Evolutionary conservation across 2,888 invertebrate genomes (phyloP), one percentile per base, ranked within the genome.

Genomic region (Luperina testacea): DNA sequence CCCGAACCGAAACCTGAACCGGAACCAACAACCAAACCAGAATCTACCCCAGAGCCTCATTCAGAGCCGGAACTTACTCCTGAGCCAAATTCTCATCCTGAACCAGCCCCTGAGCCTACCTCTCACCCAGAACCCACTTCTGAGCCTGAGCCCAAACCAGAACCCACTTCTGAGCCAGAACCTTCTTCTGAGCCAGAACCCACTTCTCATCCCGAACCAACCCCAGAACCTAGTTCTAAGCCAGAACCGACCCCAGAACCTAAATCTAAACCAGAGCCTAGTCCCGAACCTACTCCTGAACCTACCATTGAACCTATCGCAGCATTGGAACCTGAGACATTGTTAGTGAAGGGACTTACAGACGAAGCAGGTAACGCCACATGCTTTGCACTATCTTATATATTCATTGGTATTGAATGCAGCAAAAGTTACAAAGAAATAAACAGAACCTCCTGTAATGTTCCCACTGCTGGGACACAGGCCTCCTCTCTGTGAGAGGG

Each of bases 321-420:
- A 38, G 91, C 94, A 85, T 95, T 95, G 73, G 95, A 97, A 85
- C 96, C 97, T 2, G 96, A 95, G 93, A 94, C 91, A 91, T 95
- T 97, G 92, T 94, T 96, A 93, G 97, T 97, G 92, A 97, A 96
- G 92, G 97, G 97, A 94, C 95, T 97, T 88, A 94, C 88, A 90
- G 96, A 96, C 91, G 95, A 96, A 88, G 92, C 95, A 96, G 97
- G 97, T 97, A 96, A 96, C 90, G 95, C 95, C 94, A 90, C 83
- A 82, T 75, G 95, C 95, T 95, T 96, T 85, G 95, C 95, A 93
- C 92, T 86, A 72, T 77, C 63, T 59, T 78, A 85, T 75, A 51
- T 45, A 59, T 75, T 83, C 67, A 83, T 87, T 87, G 80, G 81
- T 89, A 81, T 82, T 69, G 61, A 57, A 51, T 68, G 9, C 24